Evolutionary conservation across 2,113 vertebrate species (phyloP).

Genomic region (Datnioides undecimradiatus): DNA sequence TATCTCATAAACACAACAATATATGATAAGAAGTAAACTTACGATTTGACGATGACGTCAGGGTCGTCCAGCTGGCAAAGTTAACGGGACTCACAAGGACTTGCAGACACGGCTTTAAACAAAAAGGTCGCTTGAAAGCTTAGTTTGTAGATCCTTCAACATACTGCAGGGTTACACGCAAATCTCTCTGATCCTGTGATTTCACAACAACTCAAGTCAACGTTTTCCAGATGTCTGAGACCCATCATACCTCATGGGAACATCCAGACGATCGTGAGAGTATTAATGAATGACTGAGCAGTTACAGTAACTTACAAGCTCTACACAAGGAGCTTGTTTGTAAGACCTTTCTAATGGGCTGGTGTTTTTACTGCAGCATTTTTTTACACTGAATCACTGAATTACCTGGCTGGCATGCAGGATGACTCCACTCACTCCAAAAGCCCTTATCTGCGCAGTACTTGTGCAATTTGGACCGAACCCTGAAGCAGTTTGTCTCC

Average conservation of each 20-base stretch:
- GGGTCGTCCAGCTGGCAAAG: background rate
- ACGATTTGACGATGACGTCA: background rate
- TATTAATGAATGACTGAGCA: background rate
- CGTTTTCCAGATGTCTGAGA: background rate
- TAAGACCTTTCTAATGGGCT: no score
- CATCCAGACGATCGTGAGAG: background rate
- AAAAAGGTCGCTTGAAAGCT: background rate
- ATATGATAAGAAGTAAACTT: background rate
- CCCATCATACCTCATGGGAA: background rate
- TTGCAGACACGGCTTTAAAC: background rate
- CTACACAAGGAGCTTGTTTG: background rate
- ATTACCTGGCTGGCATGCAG: conserved; percentile 70
- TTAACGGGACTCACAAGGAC: background rate
- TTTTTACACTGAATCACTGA: no score
- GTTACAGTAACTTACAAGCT: background rate
- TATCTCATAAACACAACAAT: background rate
- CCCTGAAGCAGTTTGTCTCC: conserved; percentile 67
- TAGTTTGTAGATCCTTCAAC: background rate
- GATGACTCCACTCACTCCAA: conserved; percentile 83
- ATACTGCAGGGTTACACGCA: background rate
- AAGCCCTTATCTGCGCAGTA: conserved; percentile 75
- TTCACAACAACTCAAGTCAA: background rate
- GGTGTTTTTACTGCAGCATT: no score
- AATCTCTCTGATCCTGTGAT: background rate
- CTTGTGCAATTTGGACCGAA: conserved; percentile 74